Percentiles rank a stretch among this genome's conserved stretches.
Conservation (phyloP, 2,888 invertebrate species). For the Monochamus alternatus region DNA sequence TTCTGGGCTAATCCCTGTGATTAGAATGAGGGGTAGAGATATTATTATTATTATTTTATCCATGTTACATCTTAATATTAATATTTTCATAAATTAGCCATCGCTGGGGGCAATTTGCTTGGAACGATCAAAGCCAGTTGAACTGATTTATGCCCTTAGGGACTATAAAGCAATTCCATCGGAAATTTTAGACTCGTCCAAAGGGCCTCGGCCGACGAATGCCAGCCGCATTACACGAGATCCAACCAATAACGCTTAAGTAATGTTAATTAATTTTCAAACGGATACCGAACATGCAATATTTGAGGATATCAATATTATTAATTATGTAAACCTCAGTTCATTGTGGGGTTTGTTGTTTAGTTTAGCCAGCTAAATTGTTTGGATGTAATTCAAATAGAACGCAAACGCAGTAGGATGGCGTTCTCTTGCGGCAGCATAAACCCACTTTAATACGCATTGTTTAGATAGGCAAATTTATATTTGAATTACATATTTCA, state of each 20-base stretch:
- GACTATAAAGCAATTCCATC: slow-evolving; percentile 29
- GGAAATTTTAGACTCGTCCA: slow-evolving; percentile 27
- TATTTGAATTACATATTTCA: neutral
- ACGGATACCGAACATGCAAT: slow-evolving; percentile 18
- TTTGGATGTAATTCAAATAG: slow-evolving; percentile 6
- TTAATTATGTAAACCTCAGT: slow-evolving; percentile 33
- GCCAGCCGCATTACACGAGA: slow-evolving; percentile 23
- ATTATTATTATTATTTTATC: no score
- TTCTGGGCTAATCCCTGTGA: no score
- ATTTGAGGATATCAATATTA: slow-evolving; percentile 11
- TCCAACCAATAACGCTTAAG: slow-evolving; percentile 27
- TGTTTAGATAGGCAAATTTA: slow-evolving; percentile 12
- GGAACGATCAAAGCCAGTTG: slow-evolving; percentile 21
- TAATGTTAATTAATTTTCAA: slow-evolving; percentile 33
- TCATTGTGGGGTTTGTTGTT: slow-evolving; percentile 12
- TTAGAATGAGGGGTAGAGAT: no score
- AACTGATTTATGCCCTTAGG: slow-evolving; percentile 21
- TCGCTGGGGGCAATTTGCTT: slow-evolving; percentile 10
- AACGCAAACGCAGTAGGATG: neutral
- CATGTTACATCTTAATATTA: no score
- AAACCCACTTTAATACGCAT: neutral
- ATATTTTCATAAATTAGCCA: neutral
- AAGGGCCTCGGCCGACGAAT: slow-evolving; percentile 17
- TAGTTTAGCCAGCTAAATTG: slow-evolving; percentile 6
- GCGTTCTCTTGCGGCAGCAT: neutral